Conservation (phyloP, 2,113 vertebrate genomes). For the Chlorodrepanis virens region DNA sequence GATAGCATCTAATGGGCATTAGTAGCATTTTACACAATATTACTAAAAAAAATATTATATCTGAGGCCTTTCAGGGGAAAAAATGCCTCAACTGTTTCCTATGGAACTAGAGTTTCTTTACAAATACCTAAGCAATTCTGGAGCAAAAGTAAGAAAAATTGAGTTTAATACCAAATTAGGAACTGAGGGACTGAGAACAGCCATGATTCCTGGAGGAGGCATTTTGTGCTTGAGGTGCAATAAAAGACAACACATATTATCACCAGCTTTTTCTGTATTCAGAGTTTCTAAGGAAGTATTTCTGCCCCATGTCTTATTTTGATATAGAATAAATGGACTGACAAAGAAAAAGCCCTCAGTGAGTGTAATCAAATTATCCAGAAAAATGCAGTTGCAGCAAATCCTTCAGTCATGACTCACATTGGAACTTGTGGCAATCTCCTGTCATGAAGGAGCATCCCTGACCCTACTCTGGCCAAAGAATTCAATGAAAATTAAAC, state of each 20-base stretch:
- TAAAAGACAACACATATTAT: neutral
- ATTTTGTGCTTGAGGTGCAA: neutral
- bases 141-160: neutral
- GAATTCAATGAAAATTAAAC: neutral
- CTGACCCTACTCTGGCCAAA: neutral
- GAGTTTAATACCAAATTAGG: neutral
- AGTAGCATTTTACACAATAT: neutral
- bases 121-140: neutral
- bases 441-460: accelerated
- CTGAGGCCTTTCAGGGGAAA: neutral
- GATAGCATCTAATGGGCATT: neutral
- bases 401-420: neutral
- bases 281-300: neutral
- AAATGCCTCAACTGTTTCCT: neutral
- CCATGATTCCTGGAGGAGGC: neutral
- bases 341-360: neutral
- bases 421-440: neutral
- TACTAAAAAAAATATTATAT: neutral
- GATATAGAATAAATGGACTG: neutral
- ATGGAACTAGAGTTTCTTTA: neutral
- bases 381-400: neutral
- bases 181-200: neutral
- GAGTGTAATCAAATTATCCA: neutral
- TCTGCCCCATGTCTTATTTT: neutral
- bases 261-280: neutral